A percentile compares a stretch with the other conserved stretches of the same genome.
These are phyloP conservation scores for Lamprotornis superbus DNA, from an alignment of 2,113 vertebrate genomes.

Conservation along the genomic window DNA sequence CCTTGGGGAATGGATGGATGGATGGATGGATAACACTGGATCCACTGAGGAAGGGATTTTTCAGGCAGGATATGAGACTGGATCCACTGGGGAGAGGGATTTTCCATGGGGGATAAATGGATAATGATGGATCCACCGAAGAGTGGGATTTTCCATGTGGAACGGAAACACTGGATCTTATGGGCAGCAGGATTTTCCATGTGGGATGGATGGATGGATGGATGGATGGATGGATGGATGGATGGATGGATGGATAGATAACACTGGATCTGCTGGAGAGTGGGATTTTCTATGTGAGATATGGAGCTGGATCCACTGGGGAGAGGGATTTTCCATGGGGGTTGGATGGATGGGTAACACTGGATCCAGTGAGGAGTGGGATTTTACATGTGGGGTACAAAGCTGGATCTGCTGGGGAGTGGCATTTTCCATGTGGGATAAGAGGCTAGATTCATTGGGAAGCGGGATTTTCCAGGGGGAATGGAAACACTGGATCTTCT, in stretches of 20 bases:
- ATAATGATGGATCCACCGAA: not conserved
- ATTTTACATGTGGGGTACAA: not conserved
- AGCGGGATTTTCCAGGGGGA: too few relatives aligned
- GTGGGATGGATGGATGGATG: not conserved
- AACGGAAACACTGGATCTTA: too few relatives aligned
- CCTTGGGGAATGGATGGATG: not conserved
- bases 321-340: not conserved
- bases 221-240: not conserved
- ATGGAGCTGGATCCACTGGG: not conserved
- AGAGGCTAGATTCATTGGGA: not conserved
- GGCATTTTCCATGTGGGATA: not conserved
- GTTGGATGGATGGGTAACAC: too few relatives aligned
- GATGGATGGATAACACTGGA: too few relatives aligned
- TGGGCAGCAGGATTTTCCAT: not conserved
- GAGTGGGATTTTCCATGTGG: too few relatives aligned
- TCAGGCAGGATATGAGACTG: too few relatives aligned
- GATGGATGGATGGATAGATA: not conserved
- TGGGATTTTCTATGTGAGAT: not conserved
- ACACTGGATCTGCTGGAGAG: not conserved
- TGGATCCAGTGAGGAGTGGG: not conserved
- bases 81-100: not conserved
- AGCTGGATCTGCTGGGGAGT: not conserved
- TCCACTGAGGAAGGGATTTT: too few relatives aligned
- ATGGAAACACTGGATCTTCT: too few relatives aligned
- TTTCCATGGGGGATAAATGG: too few relatives aligned